phyloP scores from a whole-genome alignment of 2,888 invertebrate species.

The Drosophila paranaensis region DNA sequence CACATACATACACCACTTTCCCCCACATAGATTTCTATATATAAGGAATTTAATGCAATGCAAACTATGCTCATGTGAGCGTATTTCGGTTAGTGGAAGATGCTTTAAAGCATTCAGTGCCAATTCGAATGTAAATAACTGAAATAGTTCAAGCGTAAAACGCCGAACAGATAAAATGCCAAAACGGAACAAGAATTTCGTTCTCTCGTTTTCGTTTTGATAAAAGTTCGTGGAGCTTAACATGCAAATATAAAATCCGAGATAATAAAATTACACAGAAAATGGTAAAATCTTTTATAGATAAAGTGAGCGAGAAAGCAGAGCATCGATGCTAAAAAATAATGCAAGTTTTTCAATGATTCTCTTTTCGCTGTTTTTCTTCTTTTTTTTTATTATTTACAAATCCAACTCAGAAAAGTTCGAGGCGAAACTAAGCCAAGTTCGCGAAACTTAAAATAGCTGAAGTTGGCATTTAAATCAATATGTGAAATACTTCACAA shows the following conservation, averaged over 20 bases:
- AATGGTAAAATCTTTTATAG: conserved; percentile 3
- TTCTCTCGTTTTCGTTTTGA: conserved; percentile 20
- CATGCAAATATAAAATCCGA: background rate
- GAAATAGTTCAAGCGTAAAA: conserved; percentile 41
- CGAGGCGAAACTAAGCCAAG: background rate
- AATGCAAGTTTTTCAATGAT: conserved; percentile 5
- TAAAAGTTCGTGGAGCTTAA: conserved; percentile 17
- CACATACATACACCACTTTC: background rate
- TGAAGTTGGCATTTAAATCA: background rate
- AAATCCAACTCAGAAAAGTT: background rate
- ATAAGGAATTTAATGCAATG: conserved; percentile 22
- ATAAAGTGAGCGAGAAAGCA: background rate
- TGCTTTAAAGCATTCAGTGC: conserved; percentile 39
- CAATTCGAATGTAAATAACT: conserved; percentile 54
- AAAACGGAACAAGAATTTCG: conserved; percentile 13
- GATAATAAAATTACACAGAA: conserved; percentile 13
- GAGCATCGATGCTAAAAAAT: background rate
- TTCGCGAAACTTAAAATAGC: background rate
- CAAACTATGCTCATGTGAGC: conserved; percentile 23
- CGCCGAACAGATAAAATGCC: conserved; percentile 42
- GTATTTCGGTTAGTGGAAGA: conserved; percentile 11
- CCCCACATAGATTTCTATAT: background rate
- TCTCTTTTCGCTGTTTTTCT: background rate
- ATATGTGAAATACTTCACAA: background rate
- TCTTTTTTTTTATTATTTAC: background rate